A percentile compares a stretch with the other conserved stretches of the same genome.
phyloP scores from a whole-genome alignment of 2,113 vertebrate species.

The Hemiprocne comata region DNA sequence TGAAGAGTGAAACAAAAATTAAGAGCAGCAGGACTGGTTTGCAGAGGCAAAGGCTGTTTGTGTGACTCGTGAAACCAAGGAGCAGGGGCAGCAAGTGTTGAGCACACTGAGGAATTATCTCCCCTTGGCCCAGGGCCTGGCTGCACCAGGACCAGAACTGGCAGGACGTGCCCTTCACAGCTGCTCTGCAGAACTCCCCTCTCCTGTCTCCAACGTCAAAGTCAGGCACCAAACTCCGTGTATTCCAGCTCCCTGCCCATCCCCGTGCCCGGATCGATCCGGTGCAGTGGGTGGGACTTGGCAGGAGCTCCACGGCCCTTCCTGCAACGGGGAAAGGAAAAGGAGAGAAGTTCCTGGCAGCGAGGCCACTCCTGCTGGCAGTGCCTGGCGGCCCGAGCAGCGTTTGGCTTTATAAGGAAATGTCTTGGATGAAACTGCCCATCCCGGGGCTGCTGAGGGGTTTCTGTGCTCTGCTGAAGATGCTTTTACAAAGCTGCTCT shows the following conservation, averaged over 20 bases:
- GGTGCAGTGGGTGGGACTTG: not conserved
- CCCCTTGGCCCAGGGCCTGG: not conserved
- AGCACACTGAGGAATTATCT: not conserved
- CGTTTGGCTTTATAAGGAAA: constrained; percentile 19
- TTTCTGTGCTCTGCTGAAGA: not conserved
- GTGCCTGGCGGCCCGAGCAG: not conserved
- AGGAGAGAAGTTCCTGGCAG: not conserved
- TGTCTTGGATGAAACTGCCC: not conserved
- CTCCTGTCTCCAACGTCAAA: not conserved
- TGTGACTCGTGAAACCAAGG: not conserved
- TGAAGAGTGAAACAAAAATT: not conserved
- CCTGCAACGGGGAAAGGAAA: not conserved
- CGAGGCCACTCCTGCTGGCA: not conserved
- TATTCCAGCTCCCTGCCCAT: no score
- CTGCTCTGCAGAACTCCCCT: not conserved
- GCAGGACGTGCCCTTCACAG: not conserved
- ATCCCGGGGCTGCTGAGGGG: not conserved
- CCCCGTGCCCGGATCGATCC: not conserved
- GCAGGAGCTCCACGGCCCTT: not conserved
- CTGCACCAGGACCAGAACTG: not conserved
- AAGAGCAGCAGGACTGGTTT: not conserved
- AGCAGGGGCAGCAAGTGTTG: not conserved
- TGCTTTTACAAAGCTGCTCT: not conserved
- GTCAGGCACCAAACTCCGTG: not conserved
- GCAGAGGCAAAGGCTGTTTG: not conserved